phyloP scores from a whole-genome alignment of 1,140 invertebrate species.

The Ostrea denselamellosa region DNA sequence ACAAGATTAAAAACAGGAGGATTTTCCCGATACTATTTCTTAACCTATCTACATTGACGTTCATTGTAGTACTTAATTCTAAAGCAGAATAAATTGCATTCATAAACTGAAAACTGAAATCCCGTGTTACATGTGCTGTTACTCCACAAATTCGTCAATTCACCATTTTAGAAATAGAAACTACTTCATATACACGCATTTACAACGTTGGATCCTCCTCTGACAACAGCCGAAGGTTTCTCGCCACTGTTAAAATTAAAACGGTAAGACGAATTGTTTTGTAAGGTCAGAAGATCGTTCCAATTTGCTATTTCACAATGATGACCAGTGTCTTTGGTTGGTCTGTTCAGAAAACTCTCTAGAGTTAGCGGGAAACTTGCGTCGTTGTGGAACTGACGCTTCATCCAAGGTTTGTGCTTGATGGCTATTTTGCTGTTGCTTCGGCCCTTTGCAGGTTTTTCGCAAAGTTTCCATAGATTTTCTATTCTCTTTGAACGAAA shows the following conservation, averaged over 20 bases:
- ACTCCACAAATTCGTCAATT: too few relatives aligned
- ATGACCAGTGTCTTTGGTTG: background rate
- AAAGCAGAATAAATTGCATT: too few relatives aligned
- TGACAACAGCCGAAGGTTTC: background rate
- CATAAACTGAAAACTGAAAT: too few relatives aligned
- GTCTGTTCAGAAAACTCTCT: background rate
- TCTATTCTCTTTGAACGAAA: constrained; percentile 6
- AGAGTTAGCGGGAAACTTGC: background rate
- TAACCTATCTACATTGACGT: too few relatives aligned
- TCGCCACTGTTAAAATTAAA: background rate
- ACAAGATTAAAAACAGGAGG: too few relatives aligned
- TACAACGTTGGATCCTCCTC: background rate
- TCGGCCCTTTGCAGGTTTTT: background rate
- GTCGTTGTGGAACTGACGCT: background rate
- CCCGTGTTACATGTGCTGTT: too few relatives aligned
- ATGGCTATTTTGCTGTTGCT: background rate
- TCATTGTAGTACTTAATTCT: too few relatives aligned
- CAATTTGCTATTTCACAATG: background rate
- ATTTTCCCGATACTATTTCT: too few relatives aligned
- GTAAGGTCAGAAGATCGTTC: background rate
- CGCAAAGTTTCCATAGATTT: constrained; percentile 32
- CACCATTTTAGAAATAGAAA: too few relatives aligned
- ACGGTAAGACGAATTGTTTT: background rate
- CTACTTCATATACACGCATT: background rate
- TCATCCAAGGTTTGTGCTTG: background rate